Percentiles rank a stretch among this genome's conserved stretches.
phyloP scores from a whole-genome alignment of 2,113 vertebrate species.

The Amphiprion ocellaris region DNA sequence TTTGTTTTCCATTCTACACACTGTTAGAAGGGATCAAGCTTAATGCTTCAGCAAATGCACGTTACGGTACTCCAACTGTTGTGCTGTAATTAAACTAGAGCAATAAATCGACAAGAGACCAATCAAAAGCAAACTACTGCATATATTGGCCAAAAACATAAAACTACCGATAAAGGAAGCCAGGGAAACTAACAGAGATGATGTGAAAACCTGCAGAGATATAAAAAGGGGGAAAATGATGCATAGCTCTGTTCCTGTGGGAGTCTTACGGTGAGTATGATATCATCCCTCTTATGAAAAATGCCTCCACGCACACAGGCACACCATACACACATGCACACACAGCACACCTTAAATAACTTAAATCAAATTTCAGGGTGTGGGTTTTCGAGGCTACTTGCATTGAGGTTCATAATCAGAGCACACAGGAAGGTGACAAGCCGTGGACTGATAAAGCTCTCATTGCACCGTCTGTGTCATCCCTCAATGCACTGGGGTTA shows the following conservation, averaged over 20 bases:
- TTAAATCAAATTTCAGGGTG: conserved; percentile 77
- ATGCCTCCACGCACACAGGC: conserved; percentile 44
- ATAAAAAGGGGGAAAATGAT: conserved; percentile 74
- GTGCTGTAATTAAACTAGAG: conserved; percentile 72
- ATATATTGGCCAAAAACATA: conserved; percentile 38
- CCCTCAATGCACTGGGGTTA: background rate
- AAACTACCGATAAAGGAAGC: conserved; percentile 45
- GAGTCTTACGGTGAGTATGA: conserved; percentile 74
- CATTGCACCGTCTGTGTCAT: conserved; percentile 12
- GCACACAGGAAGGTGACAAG: conserved; percentile 53
- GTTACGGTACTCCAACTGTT: conserved; percentile 70
- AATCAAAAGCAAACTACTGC: conserved; percentile 60
- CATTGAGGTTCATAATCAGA: conserved; percentile 66
- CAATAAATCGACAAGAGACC: conserved; percentile 60
- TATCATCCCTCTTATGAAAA: conserved; percentile 81
- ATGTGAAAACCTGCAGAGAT: conserved; percentile 73
- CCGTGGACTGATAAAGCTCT: conserved; percentile 42
- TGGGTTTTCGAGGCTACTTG: conserved; percentile 62
- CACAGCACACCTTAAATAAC: conserved; percentile 73
- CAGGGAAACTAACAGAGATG: conserved; percentile 51
- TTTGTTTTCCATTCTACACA: conserved; percentile 39
- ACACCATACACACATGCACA: conserved; percentile 15
- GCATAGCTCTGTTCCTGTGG: conserved; percentile 72
- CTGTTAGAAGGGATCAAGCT: conserved; percentile 50
- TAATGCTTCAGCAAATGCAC: conserved; percentile 66